Percentiles rank a stretch among this genome's conserved stretches.
These are phyloP conservation scores for Ridgeia piscesae DNA, from an alignment of 1,140 invertebrate species.

Conservation along the genomic window DNA sequence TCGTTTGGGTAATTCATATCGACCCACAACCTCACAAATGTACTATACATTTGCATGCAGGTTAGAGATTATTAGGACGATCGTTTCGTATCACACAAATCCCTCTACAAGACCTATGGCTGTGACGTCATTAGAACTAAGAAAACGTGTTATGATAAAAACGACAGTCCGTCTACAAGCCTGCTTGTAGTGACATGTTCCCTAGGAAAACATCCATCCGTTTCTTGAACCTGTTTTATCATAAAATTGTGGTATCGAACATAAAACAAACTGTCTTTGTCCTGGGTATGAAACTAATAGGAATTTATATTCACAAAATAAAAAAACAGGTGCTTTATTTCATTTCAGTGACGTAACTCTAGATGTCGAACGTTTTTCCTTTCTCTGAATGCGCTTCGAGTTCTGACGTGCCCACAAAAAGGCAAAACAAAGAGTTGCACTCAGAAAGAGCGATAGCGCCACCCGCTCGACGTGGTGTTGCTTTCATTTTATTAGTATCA, in stretches of 20 bases:
- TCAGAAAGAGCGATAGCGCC: background rate
- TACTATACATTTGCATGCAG: background rate
- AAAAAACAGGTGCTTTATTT: no score
- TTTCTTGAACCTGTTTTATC: no score
- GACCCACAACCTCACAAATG: background rate
- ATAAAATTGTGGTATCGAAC: background rate
- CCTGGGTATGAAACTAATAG: no score
- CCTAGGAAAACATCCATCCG: no score
- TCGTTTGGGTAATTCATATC: background rate
- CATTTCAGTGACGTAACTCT: no score
- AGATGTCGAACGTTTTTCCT: background rate
- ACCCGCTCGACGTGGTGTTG: background rate
- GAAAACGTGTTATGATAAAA: background rate
- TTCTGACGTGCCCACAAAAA: background rate
- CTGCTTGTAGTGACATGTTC: background rate
- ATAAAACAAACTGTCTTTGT: background rate
- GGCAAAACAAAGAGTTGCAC: background rate
- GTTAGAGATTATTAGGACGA: background rate
- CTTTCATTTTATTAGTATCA: background rate
- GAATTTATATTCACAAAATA: no score
- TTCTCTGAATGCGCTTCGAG: background rate
- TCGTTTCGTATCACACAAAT: background rate
- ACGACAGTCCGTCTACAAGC: background rate
- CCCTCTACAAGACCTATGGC: background rate
- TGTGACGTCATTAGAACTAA: background rate